A percentile compares a stretch with the other conserved stretches of the same genome.
Evolutionary conservation across 2,113 vertebrate genomes (phyloP).

Genomic region (Oreotrochilus melanogaster): DNA sequence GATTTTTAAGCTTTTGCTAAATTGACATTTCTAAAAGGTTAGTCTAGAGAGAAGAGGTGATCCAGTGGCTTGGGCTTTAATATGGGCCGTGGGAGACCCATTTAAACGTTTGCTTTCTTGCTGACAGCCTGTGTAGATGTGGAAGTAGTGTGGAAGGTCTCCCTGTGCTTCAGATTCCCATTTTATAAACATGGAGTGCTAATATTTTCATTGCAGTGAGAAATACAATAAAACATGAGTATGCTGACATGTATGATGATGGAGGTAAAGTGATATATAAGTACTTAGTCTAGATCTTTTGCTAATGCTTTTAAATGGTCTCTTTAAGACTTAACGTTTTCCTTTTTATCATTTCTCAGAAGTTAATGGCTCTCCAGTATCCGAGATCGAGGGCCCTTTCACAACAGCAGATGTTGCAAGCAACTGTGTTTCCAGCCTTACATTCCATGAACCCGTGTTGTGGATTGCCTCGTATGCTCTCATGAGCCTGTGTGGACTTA

Average conservation of each 20-base stretch:
- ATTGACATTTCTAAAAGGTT: not conserved
- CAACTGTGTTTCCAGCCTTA: conserved; percentile 79
- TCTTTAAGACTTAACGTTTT: not conserved
- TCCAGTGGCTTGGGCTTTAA: not conserved
- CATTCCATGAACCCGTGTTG: conserved; percentile 82
- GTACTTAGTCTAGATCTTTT: not conserved
- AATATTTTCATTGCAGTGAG: not conserved
- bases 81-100: not conserved
- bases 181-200: not conserved
- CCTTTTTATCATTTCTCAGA: conserved; percentile 74
- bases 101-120: not conserved
- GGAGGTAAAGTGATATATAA: not conserved
- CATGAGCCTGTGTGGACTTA: conserved; percentile 87
- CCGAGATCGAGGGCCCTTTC: conserved; percentile 94
- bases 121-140: not conserved
- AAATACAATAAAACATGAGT: not conserved
- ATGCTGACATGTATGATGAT: not conserved
- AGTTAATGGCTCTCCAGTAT: conserved; percentile 77
- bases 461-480: conserved; percentile 93
- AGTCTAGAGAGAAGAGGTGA: not conserved
- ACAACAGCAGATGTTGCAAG: conserved; percentile 83
- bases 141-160: not conserved
- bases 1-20: not conserved
- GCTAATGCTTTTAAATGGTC: not conserved
- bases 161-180: not conserved